Evolutionary conservation across 2,888 invertebrate genomes (phyloP).

Genomic region (Apeira syringaria): DNA sequence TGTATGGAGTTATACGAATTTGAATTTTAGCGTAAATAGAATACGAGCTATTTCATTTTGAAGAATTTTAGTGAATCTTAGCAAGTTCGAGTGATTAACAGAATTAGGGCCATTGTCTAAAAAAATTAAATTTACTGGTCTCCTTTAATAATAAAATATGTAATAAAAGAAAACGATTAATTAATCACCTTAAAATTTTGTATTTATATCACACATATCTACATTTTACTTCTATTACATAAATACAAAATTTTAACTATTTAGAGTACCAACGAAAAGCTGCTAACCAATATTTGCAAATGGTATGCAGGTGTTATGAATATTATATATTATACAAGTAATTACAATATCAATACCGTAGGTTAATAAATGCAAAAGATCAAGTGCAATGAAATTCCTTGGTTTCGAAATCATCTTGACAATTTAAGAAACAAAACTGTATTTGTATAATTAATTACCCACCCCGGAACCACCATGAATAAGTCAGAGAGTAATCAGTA

Average conservation of each 20-base stretch:
- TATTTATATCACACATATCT: conserved; percentile 84
- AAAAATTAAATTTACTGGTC: conserved; percentile 71
- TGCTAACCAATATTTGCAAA: conserved; percentile 80
- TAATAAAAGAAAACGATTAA: conserved; percentile 78
- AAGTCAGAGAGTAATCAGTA: conserved; percentile 65
- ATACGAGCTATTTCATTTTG: too few relatives aligned
- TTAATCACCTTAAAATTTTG: conserved; percentile 81
- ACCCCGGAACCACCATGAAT: conserved; percentile 53
- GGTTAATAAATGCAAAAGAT: conserved; percentile 85
- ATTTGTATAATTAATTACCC: conserved; percentile 60
- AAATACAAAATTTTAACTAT: conserved; percentile 84
- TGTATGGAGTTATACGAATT: too few relatives aligned
- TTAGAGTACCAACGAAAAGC: conserved; percentile 77
- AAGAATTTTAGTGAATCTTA: too few relatives aligned
- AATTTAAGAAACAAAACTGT: conserved; percentile 17
- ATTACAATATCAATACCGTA: conserved; percentile 83
- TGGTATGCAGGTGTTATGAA: conserved; percentile 79
- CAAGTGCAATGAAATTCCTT: conserved; percentile 80
- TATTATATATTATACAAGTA: conserved; percentile 82
- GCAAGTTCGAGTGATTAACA: too few relatives aligned
- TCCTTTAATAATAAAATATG: conserved; percentile 71
- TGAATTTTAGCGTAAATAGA: too few relatives aligned
- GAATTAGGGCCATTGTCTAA: too few relatives aligned
- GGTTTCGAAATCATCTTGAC: conserved; percentile 53
- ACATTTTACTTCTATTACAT: conserved; percentile 83